Percentiles rank a stretch among this genome's conserved stretches.
phyloP scores from a whole-genome alignment of 2,888 invertebrate genomes.

The Oligia strigilis region DNA sequence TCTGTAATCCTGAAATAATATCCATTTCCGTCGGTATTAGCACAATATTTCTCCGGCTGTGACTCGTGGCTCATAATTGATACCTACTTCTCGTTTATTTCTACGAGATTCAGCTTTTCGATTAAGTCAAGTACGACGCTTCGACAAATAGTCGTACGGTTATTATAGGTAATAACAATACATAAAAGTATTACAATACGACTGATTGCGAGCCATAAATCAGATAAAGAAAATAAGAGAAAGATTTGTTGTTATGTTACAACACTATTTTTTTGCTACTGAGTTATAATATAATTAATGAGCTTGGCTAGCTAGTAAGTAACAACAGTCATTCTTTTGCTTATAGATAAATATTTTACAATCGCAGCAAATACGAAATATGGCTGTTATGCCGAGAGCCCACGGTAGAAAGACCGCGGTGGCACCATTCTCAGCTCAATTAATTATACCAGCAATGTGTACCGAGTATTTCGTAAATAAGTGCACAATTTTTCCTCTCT shows the following conservation, averaged over 20 bases:
- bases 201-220: slow-evolving; percentile 20
- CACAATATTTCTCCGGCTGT: slow-evolving; percentile 23
- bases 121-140: slow-evolving; percentile 14
- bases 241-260: slow-evolving; percentile 4
- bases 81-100: slow-evolving; percentile 20
- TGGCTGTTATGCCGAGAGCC: background rate
- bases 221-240: slow-evolving; percentile 29
- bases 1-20: slow-evolving; percentile 34
- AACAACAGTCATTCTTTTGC: too few relatives aligned
- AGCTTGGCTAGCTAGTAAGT: background rate
- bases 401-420: background rate
- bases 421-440: slow-evolving; percentile 26
- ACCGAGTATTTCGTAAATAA: slow-evolving; percentile 34
- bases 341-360: background rate
- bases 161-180: slow-evolving; percentile 25
- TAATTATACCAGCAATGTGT: slow-evolving; percentile 21
- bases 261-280: background rate
- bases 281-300: slow-evolving; percentile 5
- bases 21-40: slow-evolving; percentile 22
- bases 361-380: background rate
- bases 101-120: slow-evolving; percentile 10
- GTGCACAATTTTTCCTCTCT: slow-evolving; percentile 15
- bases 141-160: background rate
- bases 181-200: slow-evolving; percentile 4
- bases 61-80: slow-evolving; percentile 33